Conservation (phyloP, 2,113 vertebrate species). For the Lethenteron camtschaticum region DNA sequence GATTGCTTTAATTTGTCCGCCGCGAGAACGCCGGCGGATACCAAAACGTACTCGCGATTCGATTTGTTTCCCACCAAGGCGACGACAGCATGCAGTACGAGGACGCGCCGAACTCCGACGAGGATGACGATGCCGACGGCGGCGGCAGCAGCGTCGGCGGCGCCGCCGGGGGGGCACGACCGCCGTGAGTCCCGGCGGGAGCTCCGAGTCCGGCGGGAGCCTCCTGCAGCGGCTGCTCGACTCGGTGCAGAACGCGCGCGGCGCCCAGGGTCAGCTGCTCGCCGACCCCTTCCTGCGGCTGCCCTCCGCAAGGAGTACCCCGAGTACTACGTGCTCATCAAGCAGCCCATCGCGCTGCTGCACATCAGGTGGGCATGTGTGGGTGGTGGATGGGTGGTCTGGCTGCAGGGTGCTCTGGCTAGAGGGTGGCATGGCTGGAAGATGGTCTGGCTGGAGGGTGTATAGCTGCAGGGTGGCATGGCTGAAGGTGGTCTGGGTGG, state of each 20-base stretch:
- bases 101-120: too few species aligned
- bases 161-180: neutral
- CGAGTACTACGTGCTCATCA: slow-evolving; percentile 91
- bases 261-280: slow-evolving; percentile 81
- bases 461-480: too few species aligned
- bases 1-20: too few species aligned
- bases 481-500: too few species aligned
- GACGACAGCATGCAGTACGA: too few species aligned
- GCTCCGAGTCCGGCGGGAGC: slow-evolving; percentile 65
- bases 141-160: neutral
- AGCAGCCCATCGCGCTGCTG: slow-evolving; percentile 60
- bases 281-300: slow-evolving; percentile 88
- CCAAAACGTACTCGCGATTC: too few species aligned
- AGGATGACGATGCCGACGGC: neutral
- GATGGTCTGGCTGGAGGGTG: too few species aligned
- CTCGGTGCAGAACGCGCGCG: slow-evolving; percentile 64
- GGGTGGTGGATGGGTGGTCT: too few species aligned
- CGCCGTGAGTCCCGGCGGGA: neutral
- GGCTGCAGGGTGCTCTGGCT: too few species aligned
- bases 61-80: too few species aligned
- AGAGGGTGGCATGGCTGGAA: too few species aligned
- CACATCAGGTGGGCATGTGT: slow-evolving; percentile 57
- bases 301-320: slow-evolving; percentile 93
- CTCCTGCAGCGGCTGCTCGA: slow-evolving; percentile 92
- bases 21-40: too few species aligned